Base-by-base conservation (phyloP, 2,113 vertebrate species). In the Arenaria interpres region DNA sequence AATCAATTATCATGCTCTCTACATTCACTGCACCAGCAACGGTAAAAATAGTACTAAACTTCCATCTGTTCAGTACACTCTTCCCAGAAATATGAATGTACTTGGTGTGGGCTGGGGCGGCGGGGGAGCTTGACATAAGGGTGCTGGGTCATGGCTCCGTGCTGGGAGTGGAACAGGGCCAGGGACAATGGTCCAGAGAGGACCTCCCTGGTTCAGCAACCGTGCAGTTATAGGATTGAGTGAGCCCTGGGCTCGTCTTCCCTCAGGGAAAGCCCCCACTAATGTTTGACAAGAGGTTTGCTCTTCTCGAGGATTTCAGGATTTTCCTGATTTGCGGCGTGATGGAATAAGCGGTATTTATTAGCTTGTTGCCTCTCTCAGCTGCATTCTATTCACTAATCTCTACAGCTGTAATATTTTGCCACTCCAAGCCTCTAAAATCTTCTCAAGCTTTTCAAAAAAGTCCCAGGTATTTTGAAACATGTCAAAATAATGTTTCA, bases 1-100 rank as follows among this genome's bases (percentile, higher is more conserved):
- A 97, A 96, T 97, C 85, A 88, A 96, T 97, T 97, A 88, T 28
- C 94, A 95, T 92, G 94, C 85, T 95, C 85, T 77, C 67, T 64
- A 57, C 85, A 60, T 81, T 93, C 84, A 30, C 82, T 87, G 75
- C 41, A 91, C 77, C 72, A 91, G 86, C 63, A 87, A 64, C 0
- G 50, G 83, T 79, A 96, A 96, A 93, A 97, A 96, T 90, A 96
- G 81, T 43, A 80, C 92, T 93, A 12, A 89, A 54, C 60, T 90
- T 95, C 92, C 96, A 96, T 94, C 89, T 96, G 94, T 94, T 95
- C 63, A 62, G 77, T 63, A 19, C 90, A 74, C 57, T 81, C 81
- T 94, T 91, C 92, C 91, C 91, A 93, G 93, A 96, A 92, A 94
- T 50, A 85, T 39, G 46, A 80, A 91, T 1, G 5, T 15, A n/a